A percentile compares a stretch with the other conserved stretches of the same genome.
Evolutionary conservation across 2,797 vertebrate species (phyloP).

Genomic region (Anguilla marmorata): DNA sequence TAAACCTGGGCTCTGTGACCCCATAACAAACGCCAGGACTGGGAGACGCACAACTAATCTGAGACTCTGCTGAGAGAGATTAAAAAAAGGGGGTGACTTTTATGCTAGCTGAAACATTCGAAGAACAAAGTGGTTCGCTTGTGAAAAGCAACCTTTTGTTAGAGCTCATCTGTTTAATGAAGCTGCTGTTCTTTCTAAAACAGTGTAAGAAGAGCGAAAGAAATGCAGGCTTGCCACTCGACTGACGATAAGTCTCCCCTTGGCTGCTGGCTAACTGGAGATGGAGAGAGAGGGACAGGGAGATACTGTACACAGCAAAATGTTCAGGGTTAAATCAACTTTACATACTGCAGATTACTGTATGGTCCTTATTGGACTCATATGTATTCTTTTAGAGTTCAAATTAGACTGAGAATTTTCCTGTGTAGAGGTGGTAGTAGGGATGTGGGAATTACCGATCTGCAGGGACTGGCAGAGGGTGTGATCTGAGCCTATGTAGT

Average conservation of each 20-base stretch:
- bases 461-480: neutral
- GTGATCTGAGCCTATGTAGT: neutral
- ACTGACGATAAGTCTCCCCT: neutral
- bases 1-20: conserved; percentile 11
- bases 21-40: conserved; percentile 19
- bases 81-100: neutral
- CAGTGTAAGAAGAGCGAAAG: neutral
- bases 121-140: neutral
- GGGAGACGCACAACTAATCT: neutral
- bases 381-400: neutral
- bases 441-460: neutral
- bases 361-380: no score
- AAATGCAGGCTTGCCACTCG: neutral
- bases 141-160: neutral
- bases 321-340: no score
- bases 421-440: neutral
- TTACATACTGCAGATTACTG: no score
- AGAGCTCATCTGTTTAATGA: neutral
- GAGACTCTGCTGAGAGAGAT: neutral
- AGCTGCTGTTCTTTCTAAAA: neutral
- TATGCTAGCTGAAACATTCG: neutral
- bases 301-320: no score
- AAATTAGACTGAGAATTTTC: no score
- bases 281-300: no score
- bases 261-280: neutral